A percentile compares a stretch with the other conserved stretches of the same genome.
Conservation (phyloP, 2,113 vertebrate species). For the Marcusenius ussheri region DNA sequence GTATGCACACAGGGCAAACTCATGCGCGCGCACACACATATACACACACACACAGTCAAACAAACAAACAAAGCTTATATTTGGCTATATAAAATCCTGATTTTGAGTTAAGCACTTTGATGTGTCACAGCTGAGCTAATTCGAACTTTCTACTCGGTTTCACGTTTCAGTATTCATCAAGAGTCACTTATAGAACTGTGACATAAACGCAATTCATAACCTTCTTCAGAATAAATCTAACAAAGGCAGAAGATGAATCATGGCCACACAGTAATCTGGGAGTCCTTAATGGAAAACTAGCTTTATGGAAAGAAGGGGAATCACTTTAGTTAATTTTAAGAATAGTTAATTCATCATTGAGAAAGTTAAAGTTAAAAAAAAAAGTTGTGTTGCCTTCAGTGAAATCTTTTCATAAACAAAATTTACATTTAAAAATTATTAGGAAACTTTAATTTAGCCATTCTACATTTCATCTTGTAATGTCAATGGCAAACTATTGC, state of each 20-base stretch:
- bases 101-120: background rate
- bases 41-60: background rate
- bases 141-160: background rate
- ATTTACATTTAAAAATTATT: background rate
- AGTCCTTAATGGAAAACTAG: background rate
- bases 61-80: background rate
- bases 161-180: background rate
- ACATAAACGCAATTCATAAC: background rate
- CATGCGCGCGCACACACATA: background rate
- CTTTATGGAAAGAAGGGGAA: background rate
- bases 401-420: background rate
- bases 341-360: background rate
- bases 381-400: background rate
- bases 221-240: background rate
- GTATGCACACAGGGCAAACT: background rate
- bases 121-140: background rate
- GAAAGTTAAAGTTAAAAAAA: background rate
- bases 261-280: background rate
- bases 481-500: background rate
- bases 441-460: background rate
- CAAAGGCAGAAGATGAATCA: background rate
- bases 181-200: background rate
- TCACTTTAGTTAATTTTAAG: background rate
- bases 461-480: background rate
- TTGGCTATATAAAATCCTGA: constrained; percentile 21